Conservation (phyloP, 2,888 invertebrate genomes). For the Pollenia labialis region DNA sequence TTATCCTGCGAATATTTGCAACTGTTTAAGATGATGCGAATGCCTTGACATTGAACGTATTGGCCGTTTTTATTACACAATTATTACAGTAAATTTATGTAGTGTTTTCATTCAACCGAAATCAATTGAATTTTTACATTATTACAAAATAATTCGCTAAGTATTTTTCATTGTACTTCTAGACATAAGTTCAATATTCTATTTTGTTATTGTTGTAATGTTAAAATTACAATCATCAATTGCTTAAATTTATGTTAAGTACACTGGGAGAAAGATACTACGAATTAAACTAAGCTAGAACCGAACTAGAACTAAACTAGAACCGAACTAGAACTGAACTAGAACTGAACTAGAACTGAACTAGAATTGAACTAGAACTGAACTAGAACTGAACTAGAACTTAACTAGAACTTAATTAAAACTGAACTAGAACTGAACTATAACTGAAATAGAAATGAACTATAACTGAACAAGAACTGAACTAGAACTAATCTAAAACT, state of each 20-base stretch:
- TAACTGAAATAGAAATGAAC: too few relatives aligned
- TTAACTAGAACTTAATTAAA: too few relatives aligned
- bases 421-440: too few relatives aligned
- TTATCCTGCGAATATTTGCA: neutral
- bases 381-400: too few relatives aligned
- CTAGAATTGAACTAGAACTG: too few relatives aligned
- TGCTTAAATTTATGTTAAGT: neutral
- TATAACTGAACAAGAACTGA: too few relatives aligned
- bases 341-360: too few relatives aligned
- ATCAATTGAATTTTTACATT: constrained; percentile 50
- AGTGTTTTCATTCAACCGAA: constrained; percentile 11
- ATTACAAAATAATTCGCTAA: constrained; percentile 28
- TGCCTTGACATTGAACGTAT: constrained; percentile 3
- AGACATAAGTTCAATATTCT: constrained; percentile 10
- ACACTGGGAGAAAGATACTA: neutral
- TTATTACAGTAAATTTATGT: constrained; percentile 16
- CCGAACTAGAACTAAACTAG: too few relatives aligned
- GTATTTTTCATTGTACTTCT: neutral
- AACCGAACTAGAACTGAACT: too few relatives aligned
- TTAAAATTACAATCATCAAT: constrained; percentile 9
- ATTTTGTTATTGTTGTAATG: constrained; percentile 26
- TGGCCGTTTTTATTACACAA: constrained; percentile 28
- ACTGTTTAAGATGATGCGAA: neutral
- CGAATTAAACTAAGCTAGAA: too few relatives aligned
- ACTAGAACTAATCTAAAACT: too few relatives aligned